phyloP scores from a whole-genome alignment of 92 coral and sea anemone species.

The Heliopora coerulea region DNA sequence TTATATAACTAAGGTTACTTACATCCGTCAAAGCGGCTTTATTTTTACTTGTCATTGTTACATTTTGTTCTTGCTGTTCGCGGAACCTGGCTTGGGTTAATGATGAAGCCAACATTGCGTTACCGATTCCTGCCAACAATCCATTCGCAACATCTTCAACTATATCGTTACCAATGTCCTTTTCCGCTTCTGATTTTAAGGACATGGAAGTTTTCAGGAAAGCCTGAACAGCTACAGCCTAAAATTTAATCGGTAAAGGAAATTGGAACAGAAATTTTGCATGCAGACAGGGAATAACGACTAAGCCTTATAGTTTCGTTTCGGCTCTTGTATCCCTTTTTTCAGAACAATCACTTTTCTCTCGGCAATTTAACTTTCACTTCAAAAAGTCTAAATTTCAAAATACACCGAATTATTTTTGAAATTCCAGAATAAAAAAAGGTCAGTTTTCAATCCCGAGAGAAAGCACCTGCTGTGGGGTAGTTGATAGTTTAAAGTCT shows the following conservation, averaged over 20 bases:
- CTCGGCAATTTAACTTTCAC: too few species aligned
- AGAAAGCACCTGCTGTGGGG: too few species aligned
- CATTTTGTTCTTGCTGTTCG: neutral
- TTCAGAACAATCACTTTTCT: too few species aligned
- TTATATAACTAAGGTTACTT: neutral
- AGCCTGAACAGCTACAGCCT: neutral
- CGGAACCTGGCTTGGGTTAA: conserved; percentile 4
- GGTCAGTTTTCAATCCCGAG: too few species aligned
- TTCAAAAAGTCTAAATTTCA: too few species aligned
- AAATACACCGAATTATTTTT: too few species aligned
- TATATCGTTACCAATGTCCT: conserved; percentile 16
- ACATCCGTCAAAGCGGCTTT: neutral
- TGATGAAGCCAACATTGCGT: conserved; percentile 12
- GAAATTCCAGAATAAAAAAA: too few species aligned
- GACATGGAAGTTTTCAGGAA: neutral
- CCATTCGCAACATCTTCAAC: neutral
- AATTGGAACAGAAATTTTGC: too few species aligned
- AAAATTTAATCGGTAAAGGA: neutral
- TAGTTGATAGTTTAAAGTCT: too few species aligned
- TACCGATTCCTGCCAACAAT: neutral
- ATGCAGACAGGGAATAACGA: too few species aligned
- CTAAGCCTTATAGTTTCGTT: too few species aligned
- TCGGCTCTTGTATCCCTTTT: too few species aligned
- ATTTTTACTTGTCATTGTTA: neutral
- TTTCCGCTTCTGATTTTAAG: conserved; percentile 1